Evolutionary conservation across 2,797 vertebrate genomes (phyloP), one percentile per base, ranked within the genome.

Genomic region (Alauda arvensis): DNA sequence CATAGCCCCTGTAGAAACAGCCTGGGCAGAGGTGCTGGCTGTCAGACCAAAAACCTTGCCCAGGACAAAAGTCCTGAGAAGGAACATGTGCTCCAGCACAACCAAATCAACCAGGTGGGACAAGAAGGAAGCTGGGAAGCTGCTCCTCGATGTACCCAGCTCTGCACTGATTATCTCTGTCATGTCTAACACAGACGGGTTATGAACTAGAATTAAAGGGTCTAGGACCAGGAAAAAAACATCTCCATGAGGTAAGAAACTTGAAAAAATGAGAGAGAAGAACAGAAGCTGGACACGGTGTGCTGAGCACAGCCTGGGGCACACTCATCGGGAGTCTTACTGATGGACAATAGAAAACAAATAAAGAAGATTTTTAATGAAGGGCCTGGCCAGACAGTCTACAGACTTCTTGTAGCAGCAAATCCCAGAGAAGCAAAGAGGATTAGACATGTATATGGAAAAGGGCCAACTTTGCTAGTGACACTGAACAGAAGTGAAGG

Each of bases 351-450:
- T 3, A 43, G 74, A 39, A 87, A 51, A 28, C 26, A 88, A 63
- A 83, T 25, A 61, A 68, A 66, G 12, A 66, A 57, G 12, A 52
- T 23, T 71, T 67, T 85, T 57, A 77, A 56, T 1, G 1, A 60
- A 82, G 31, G 19, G 31, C 28, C 69, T 0, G 0, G 18, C 11
- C 39, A 84, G 31, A 49, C 77, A 83, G 52, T 52, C 83, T 34
- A 24, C 46, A 79, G 74, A 72, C 31, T 48, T 42, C 37, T 21
- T 59, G 76, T 28, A 65, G 66, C 52, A 87, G 88, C 77, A 85
- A 87, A 89, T 85, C 77, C 63, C 18, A 3, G 75, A 75, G 63
- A 66, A 60, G 77, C 56, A 92, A 87, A 91, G 80, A 91, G 62
- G 85, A 91, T 89, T 65, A 85, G 46, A 74, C 45, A 70, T 12